Percentiles rank a stretch among this genome's conserved stretches.
phyloP scores from a whole-genome alignment of 2,797 vertebrate species.

The Onychomys torridus region DNA sequence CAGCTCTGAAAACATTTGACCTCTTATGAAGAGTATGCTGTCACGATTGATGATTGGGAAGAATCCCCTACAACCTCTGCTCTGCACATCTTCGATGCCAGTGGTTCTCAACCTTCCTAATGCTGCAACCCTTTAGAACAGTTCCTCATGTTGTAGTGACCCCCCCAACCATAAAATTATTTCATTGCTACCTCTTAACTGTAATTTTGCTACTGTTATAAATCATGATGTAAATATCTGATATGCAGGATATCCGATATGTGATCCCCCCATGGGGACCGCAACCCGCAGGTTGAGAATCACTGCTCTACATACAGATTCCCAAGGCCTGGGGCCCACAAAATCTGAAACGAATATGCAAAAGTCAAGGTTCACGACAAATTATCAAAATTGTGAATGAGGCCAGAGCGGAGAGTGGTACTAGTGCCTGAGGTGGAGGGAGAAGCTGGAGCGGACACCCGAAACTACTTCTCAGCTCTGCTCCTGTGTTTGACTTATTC shows the following conservation, averaged over 20 bases:
- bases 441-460: not conserved
- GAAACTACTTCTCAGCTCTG: not conserved
- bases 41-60: not conserved
- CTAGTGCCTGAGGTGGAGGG: not conserved
- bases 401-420: not conserved
- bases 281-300: not conserved
- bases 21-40: not conserved
- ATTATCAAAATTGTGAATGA: not conserved
- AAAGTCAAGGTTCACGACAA: not conserved
- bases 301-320: no score
- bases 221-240: no score
- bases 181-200: not conserved
- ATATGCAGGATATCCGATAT: not conserved
- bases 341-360: not conserved
- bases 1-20: not conserved
- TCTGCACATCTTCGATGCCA: not conserved
- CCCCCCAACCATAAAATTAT: not conserved
- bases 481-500: not conserved
- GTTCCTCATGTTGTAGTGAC: not conserved
- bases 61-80: accelerated
- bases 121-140: not conserved
- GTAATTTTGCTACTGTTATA: not conserved
- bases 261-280: no score
- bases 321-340: accelerated
- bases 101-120: not conserved